Evolutionary conservation across 2,113 vertebrate genomes (phyloP), one percentile per base, ranked within the genome.

Genomic region (Passer domesticus): DNA sequence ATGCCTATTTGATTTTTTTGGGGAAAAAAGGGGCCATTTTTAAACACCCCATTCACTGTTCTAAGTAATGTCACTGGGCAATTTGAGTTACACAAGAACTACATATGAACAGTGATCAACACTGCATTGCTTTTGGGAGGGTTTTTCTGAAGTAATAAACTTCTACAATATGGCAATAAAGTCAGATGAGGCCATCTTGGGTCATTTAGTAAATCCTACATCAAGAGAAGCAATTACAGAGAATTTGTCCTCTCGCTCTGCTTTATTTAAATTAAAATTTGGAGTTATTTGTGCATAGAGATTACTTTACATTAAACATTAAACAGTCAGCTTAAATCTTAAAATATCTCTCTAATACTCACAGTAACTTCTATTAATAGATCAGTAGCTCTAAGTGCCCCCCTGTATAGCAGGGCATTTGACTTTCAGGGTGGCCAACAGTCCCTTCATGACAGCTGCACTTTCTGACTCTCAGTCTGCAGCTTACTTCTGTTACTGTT

Each of bases 251-350:
- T 35, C 19, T 39, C 44, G 19, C 50, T 89, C 53, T 50, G 31
- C 64, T 78, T 82, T 37, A 56, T 89, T 89, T 95, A 63, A 80
- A 70, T 41, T 70, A 68, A 75, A 76, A 55, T 12, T 49, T 27
- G 7, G 31, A 94, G 12, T 6, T 73, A 46, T 64, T 56, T 85
- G 43, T 66, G 16, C 60, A 22, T 56, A 75, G 82, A 59, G 35
- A 70, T 68, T 59, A 70, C 15, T 89, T 89, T 37, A 58, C 13
- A 50, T 74, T 67, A 53, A 76, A 37, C 22, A 46, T 56, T 53
- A 44, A 84, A 82, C 2, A 62, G 59, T 27, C 31, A 74, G 11
- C 30, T 83, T 83, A 77, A 80, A 49, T 53, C 24, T 73, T 30
- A 49, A 83, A 86, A 83, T 79, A 17, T 63, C 27, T 68, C 35